These are phyloP conservation scores for Tanypteryx hageni DNA, from an alignment of 2,888 invertebrate genomes.

Conservation along the genomic window DNA sequence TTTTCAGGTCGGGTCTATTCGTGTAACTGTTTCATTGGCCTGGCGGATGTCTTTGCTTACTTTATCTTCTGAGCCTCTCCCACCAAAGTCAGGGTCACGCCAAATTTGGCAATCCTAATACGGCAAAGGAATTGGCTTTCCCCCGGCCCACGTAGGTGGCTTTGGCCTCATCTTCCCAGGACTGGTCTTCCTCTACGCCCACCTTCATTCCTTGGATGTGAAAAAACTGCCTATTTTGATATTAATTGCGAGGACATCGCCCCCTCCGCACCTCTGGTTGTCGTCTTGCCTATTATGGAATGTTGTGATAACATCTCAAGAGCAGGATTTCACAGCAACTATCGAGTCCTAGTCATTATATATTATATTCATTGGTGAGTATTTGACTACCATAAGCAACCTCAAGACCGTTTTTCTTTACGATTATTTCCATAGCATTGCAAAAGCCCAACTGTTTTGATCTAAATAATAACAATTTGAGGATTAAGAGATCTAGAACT, in stretches of 20 bases:
- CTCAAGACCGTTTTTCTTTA: no score
- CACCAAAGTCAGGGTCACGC: slow-evolving; percentile 24
- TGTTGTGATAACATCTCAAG: background rate
- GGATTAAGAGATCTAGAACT: no score
- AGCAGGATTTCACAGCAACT: no score
- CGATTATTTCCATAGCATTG: no score
- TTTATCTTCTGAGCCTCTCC: background rate
- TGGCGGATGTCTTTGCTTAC: background rate
- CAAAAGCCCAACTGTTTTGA: no score
- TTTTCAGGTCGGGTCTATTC: background rate
- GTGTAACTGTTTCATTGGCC: background rate
- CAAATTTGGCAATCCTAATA: slow-evolving; percentile 20
- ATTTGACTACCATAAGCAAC: no score
- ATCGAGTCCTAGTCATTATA: no score
- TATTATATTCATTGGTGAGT: no score
- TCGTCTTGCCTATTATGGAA: background rate
- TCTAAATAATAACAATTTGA: no score
- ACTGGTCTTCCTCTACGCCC: background rate
- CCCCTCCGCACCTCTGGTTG: background rate
- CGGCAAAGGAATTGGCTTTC: background rate
- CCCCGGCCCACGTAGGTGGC: background rate
- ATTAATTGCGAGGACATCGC: background rate
- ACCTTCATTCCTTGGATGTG: background rate
- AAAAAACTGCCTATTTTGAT: slow-evolving; percentile 11
- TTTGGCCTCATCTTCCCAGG: background rate